Base-by-base conservation (phyloP, 2,888 invertebrate species). In the Andrena bucephala region DNA sequence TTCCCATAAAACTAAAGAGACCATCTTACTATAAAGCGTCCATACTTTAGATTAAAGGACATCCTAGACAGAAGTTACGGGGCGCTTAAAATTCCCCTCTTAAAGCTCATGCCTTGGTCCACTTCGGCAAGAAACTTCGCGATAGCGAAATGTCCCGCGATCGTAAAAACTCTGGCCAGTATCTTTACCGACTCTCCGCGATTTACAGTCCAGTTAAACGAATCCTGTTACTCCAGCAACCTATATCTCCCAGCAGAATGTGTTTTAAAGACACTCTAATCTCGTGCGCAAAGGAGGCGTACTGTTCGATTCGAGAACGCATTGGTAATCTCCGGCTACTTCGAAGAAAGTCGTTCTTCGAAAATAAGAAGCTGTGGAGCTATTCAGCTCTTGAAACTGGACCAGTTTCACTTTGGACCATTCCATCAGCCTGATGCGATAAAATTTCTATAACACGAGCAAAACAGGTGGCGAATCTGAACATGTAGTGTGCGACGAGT, bases 121-220 rank as follows among this genome's bases (percentile, higher is more conserved):
- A 33, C 54, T 36, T 20, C 0, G 24, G 27, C 36, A 57, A 68
- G 54, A 24, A 68, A 68, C 54, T 57, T 68, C 33, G 24, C 52
- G 33, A 31, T 27, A 68, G 7, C 20, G 16, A 24, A 31, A 20
- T 13, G 36, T 27, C 27, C 24, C 13, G 33, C 24, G 54, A 54
- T 16, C 31, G 33, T 13, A 54, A 33, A 54, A 36, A 57, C n/a
- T 16, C 31, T 36, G 31, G 33, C 24, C 24, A 27, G 52, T 36
- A 68, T 24, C 68, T 68, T 24, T 33, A 20, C 2, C 54, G 68
- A 68, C 54, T 54, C 10, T 27, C 33, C 8, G 68, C 54, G 33
- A 68, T 54, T 68, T 68, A 68, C 13, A 24, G 36, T 16, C 62
- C 33, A 36, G 33, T 52, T 68, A 57, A 57, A 24, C 52, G 36